Conservation (phyloP, 2,113 vertebrate genomes). For the Nerophis ophidion region DNA sequence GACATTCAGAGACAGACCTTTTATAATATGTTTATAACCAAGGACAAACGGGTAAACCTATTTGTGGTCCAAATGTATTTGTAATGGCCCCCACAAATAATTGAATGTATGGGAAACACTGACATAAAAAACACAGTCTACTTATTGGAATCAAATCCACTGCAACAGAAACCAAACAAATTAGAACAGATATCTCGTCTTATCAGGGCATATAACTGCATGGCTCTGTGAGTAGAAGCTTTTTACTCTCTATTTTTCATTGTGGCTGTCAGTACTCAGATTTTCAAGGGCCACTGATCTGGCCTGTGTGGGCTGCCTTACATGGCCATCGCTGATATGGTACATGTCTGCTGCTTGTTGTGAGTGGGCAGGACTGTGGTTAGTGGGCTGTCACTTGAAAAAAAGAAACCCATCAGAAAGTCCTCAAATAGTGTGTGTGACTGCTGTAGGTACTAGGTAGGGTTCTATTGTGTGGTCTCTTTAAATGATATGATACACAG, state of each 20-base stretch:
- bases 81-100: no score
- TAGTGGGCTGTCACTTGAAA: slow-evolving; percentile 11
- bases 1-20: no score
- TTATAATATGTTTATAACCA: no score
- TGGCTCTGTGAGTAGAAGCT: not conserved
- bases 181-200: no score
- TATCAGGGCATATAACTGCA: not conserved
- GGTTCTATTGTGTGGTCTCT: not conserved
- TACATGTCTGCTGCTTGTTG: slow-evolving; percentile 25
- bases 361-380: slow-evolving; percentile 27
- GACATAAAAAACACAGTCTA: no score
- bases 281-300: slow-evolving; percentile 25
- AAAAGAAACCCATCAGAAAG: slow-evolving; percentile 10
- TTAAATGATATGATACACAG: slow-evolving; percentile 2
- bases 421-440: not conserved
- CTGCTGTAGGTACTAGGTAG: not conserved
- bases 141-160: no score
- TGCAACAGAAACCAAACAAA: not conserved
- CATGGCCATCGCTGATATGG: slow-evolving; percentile 26
- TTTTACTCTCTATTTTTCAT: not conserved
- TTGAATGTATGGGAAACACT: no score
- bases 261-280: slow-evolving; percentile 4
- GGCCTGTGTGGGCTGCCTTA: slow-evolving; percentile 47
- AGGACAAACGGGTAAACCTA: no score
- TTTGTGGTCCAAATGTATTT: no score